These are phyloP conservation scores for Endomychus coccineus DNA, from an alignment of 2,888 invertebrate genomes.

Conservation along the genomic window DNA sequence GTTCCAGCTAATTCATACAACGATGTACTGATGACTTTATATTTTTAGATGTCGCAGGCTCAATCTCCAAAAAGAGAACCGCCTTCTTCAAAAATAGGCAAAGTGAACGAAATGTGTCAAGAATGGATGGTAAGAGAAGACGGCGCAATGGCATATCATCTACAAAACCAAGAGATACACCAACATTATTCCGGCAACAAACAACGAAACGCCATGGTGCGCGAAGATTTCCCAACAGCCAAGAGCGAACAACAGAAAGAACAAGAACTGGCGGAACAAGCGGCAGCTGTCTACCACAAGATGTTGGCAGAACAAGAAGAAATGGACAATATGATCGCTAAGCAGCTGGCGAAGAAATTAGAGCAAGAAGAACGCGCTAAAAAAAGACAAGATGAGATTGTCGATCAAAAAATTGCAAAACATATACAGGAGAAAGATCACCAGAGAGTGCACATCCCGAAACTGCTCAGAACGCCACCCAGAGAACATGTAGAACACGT, in stretches of 20 bases:
- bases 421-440: conserved; percentile 45
- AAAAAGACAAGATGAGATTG: conserved; percentile 48
- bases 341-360: conserved; percentile 58
- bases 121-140: conserved; percentile 82
- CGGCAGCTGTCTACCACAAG: conserved; percentile 52
- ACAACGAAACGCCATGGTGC: conserved; percentile 64
- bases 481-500: too few relatives aligned
- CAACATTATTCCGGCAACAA: conserved; percentile 72
- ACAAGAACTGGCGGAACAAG: conserved; percentile 56
- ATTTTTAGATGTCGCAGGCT: conserved; percentile 1
- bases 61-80: background rate
- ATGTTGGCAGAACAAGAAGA: conserved; percentile 63
- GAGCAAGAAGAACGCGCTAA: conserved; percentile 51
- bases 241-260: conserved; percentile 65
- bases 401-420: conserved; percentile 48
- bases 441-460: conserved; percentile 5
- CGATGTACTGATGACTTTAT: too few relatives aligned
- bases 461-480: conserved; percentile 16
- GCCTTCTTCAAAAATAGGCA: conserved; percentile 55
- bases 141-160: conserved; percentile 69
- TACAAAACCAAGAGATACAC: conserved; percentile 75
- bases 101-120: conserved; percentile 67
- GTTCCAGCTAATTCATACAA: too few relatives aligned
- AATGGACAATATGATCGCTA: conserved; percentile 58
- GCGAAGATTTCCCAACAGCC: conserved; percentile 72